Evolutionary conservation across 2,113 vertebrate genomes (phyloP).

Genomic region (Prionailurus viverrinus): DNA sequence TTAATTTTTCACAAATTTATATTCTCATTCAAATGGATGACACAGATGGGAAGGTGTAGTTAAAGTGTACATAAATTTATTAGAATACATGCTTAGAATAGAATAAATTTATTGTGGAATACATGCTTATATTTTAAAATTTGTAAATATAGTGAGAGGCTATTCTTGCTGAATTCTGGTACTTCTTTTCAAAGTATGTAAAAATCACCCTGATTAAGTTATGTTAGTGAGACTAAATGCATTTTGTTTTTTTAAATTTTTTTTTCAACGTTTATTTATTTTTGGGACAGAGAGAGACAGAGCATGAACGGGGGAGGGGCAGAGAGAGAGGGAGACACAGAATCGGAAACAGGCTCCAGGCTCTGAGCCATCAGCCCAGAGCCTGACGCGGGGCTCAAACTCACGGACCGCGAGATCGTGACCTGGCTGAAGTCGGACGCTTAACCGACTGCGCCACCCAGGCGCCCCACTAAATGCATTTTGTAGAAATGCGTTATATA

Average conservation of each 20-base stretch:
- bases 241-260: not conserved
- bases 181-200: not conserved
- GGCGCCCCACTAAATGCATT: not conserved
- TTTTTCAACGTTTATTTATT: too few relatives aligned
- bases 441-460: too few relatives aligned
- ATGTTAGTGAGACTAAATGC: not conserved
- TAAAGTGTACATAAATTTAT: not conserved
- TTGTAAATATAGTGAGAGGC: not conserved
- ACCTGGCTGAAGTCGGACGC: too few relatives aligned
- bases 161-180: slow-evolving; percentile 27
- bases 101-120: not conserved
- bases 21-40: not conserved
- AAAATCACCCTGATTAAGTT: not conserved
- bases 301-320: too few relatives aligned
- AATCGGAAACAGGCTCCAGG: too few relatives aligned
- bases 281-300: too few relatives aligned
- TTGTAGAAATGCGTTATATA: not conserved
- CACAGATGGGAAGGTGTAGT: not conserved
- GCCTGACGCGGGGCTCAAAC: too few relatives aligned
- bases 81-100: not conserved
- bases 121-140: not conserved
- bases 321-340: too few relatives aligned
- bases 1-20: not conserved
- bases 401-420: too few relatives aligned
- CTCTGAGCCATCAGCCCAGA: too few relatives aligned